These are phyloP conservation scores for Spongia lamella DNA, from an alignment of 37 sponge, comb jelly and placozoan species.

Conservation along the genomic window DNA sequence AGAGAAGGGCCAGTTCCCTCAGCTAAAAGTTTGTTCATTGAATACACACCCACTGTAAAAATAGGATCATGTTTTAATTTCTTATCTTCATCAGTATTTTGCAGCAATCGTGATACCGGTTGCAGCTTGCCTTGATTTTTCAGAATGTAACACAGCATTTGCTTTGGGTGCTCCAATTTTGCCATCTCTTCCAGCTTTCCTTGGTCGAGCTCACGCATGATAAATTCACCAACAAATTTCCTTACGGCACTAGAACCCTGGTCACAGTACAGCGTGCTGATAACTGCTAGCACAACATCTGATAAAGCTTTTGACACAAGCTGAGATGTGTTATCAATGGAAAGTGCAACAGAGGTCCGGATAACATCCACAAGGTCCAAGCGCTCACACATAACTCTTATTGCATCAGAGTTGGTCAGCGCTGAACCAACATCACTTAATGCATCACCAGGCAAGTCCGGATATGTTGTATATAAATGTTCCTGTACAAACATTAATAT, in stretches of 20 bases:
- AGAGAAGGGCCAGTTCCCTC: conserved; percentile 80
- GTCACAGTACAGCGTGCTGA: conserved; percentile 68
- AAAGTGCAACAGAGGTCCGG: neutral
- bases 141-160: conserved; percentile 55
- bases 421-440: conserved; percentile 36
- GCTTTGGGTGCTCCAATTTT: conserved; percentile 74
- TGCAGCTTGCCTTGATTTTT: conserved; percentile 15
- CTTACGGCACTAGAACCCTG: conserved; percentile 61
- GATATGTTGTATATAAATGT: conserved; percentile 65
- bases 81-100: conserved; percentile 68
- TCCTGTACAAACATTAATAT: conserved; percentile 63
- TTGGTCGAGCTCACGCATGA: conserved; percentile 59
- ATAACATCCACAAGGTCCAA: conserved; percentile 77
- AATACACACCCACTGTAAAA: conserved; percentile 81
- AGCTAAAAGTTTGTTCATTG: conserved; percentile 57
- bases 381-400: conserved; percentile 50
- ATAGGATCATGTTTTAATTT: conserved; percentile 70
- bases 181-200: conserved; percentile 66
- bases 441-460: conserved; percentile 41
- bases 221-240: conserved; percentile 63
- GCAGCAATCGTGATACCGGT: conserved; percentile 58
- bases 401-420: conserved; percentile 27
- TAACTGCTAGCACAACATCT: conserved; percentile 54
- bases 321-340: conserved; percentile 2
- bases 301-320: conserved; percentile 12